Conservation (phyloP, 2,888 invertebrate species). For the Meiosimyza decipiens region DNA sequence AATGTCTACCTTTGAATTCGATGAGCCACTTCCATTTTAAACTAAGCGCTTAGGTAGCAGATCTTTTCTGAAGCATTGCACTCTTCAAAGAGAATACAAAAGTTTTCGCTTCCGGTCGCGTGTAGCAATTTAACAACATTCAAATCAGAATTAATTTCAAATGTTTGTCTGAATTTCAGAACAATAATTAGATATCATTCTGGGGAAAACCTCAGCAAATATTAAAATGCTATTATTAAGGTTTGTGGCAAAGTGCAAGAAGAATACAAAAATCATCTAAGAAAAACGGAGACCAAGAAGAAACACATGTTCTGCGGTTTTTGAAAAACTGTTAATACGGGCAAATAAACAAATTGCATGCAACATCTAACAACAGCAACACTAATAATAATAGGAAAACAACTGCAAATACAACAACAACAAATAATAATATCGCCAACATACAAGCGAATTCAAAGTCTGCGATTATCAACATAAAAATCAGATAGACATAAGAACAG, state of each 20-base stretch:
- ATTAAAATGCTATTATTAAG: too few relatives aligned
- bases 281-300: background rate
- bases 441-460: slow-evolving; percentile 12
- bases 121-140: too few relatives aligned
- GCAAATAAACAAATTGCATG: slow-evolving; percentile 47
- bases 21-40: too few relatives aligned
- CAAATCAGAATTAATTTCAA: too few relatives aligned
- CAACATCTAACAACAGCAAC: slow-evolving; percentile 49
- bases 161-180: too few relatives aligned
- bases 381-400: background rate
- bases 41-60: too few relatives aligned
- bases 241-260: background rate
- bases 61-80: too few relatives aligned
- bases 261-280: background rate
- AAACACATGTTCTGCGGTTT: slow-evolving; percentile 37
- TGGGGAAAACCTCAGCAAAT: too few relatives aligned
- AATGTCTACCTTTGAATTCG: too few relatives aligned
- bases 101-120: too few relatives aligned
- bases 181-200: background rate
- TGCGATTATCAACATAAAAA: slow-evolving; percentile 27
- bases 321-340: slow-evolving; percentile 22
- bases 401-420: background rate
- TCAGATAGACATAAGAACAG: slow-evolving; percentile 8
- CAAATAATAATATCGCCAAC: slow-evolving; percentile 19
- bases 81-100: too few relatives aligned